phyloP scores from a whole-genome alignment of 2,888 invertebrate species.

The Leucophora obtusa region DNA sequence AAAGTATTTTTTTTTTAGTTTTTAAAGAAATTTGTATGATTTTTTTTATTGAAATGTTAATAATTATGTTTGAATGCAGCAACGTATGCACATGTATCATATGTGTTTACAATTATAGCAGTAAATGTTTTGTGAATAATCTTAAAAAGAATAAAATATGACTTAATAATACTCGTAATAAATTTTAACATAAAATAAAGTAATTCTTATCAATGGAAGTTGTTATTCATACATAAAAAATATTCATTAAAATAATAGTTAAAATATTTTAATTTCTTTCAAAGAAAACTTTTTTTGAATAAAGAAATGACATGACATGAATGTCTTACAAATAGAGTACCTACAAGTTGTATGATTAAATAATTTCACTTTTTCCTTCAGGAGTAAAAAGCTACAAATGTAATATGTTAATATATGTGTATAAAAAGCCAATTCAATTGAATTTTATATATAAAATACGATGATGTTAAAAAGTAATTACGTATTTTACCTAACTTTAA shows the following conservation, averaged over 20 bases:
- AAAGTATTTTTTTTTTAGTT: neutral
- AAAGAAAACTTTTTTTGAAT: slow-evolving; percentile 17
- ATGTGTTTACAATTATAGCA: neutral
- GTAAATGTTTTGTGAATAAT: neutral
- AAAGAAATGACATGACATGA: neutral
- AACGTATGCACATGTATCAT: neutral
- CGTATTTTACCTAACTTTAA: neutral
- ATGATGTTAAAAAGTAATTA: neutral
- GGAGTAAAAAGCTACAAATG: neutral
- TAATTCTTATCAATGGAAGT: slow-evolving; percentile 20
- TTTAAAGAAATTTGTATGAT: neutral
- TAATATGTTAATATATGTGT: neutral
- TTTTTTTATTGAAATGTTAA: slow-evolving; percentile 6
- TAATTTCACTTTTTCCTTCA: too few relatives aligned
- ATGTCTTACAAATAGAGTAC: neutral
- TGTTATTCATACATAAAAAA: neutral
- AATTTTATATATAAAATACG: neutral
- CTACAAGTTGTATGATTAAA: too few relatives aligned
- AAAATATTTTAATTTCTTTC: slow-evolving; percentile 12
- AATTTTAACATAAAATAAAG: slow-evolving; percentile 35
- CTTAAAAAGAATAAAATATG: neutral
- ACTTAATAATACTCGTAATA: slow-evolving; percentile 14
- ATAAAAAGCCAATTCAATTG: neutral
- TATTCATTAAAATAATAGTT: neutral
- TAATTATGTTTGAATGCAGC: neutral